Percentiles rank a stretch among this genome's conserved stretches.
These are phyloP conservation scores for Oncorhynchus masou DNA, from an alignment of 2,113 vertebrate genomes.

Conservation along the genomic window DNA sequence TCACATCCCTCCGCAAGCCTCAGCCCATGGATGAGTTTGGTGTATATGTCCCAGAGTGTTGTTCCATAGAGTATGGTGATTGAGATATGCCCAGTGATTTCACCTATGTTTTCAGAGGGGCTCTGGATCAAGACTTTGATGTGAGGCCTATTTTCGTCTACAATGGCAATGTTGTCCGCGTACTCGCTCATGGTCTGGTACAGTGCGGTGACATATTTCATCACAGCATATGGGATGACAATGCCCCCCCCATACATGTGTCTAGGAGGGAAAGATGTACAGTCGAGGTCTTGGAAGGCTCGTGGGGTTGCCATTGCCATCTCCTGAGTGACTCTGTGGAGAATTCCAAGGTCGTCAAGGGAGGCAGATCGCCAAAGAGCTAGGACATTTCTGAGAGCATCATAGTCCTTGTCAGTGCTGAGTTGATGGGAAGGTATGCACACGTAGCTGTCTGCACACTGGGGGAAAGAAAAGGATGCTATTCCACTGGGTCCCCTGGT, in stretches of 20 bases:
- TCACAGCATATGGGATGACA: neutral
- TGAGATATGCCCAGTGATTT: neutral
- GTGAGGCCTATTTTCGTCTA: neutral
- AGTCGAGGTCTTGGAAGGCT: neutral
- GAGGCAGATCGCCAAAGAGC: neutral
- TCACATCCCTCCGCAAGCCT: neutral
- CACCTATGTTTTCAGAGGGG: neutral
- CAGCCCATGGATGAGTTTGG: neutral
- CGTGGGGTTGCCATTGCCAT: neutral
- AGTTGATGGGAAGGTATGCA: neutral
- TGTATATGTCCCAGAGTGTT: neutral
- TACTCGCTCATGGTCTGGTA: slow-evolving; percentile 7
- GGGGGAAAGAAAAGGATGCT: neutral
- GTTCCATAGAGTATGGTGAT: neutral
- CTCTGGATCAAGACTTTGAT: neutral
- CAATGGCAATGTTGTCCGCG: slow-evolving; percentile 1
- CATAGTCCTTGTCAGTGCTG: neutral
- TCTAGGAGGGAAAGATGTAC: neutral
- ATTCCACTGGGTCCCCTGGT: neutral
- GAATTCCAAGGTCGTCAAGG: neutral
- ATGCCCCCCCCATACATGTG: neutral
- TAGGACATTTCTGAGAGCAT: neutral
- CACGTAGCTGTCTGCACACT: neutral
- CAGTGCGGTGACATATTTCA: neutral
- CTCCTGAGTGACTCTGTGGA: neutral